Base-by-base conservation (phyloP, 2,888 invertebrate genomes). In the Corythucha ciliata region DNA sequence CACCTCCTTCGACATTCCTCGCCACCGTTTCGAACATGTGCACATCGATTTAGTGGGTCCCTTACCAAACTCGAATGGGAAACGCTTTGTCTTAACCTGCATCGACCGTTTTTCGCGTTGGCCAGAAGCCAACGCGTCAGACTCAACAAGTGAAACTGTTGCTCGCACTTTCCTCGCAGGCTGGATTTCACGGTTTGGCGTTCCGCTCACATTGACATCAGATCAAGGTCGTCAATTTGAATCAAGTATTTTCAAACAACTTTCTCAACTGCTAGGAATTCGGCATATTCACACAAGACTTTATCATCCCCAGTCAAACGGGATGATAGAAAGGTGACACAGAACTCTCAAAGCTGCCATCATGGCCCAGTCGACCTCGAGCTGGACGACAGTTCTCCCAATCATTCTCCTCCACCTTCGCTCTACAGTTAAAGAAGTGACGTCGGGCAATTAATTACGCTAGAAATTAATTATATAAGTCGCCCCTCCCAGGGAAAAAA, bases 161-260 rank as follows among this genome's bases (percentile, higher is more conserved):
- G 67, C 66, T 1, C 42, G 54, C 16, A 63, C 65, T 3, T 61
- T 72, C 5, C 49, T 64, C 20, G 32, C 46, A 0, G 55, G 57
- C 0, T 72, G 70, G 71, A 63, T 72, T 1, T 47, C 68, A 1
- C 57, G 68, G 8, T 70, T 64, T 50, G 70, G 70, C 1, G 59
- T 64, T 8, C 70, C 70, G 3, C 16, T 25, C 1, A 48, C 26
- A 4, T 57, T 66, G 6, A 66, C 67, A 0, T 64, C 66, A 10
- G 67, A 68, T 59, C 63, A 64, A 58, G 67, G 69, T 26, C 48
- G 61, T 26, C 67, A 68, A 52, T 68, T 69, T 42, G 63, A 65
- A 41, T 62, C 65, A 0, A 24, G 41, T 2, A 54, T 68, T 4
- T 68, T 67, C 54, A 21, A 20, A 21, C 4, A 14, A n/a, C 22